A percentile compares a stretch with the other conserved stretches of the same genome.
phyloP scores from a whole-genome alignment of 1,140 invertebrate genomes.

The Parapsyche elsis region DNA sequence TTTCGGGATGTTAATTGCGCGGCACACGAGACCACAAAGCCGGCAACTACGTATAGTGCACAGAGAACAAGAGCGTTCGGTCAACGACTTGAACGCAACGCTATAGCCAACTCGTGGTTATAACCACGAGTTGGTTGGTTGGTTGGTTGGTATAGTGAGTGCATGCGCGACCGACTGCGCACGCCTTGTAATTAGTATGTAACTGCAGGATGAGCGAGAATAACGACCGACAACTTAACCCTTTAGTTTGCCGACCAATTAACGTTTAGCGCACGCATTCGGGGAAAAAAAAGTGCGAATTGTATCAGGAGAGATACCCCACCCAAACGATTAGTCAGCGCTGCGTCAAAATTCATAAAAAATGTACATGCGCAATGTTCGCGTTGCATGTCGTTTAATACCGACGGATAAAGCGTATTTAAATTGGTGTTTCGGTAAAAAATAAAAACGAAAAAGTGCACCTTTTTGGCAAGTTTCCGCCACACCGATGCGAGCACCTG shows the following conservation, averaged over 20 bases:
- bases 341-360: no score
- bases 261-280: neutral
- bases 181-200: constrained; percentile 37
- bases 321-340: no score
- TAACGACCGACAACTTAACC: neutral
- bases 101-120: no score
- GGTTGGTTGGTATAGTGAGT: neutral
- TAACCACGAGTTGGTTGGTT: neutral
- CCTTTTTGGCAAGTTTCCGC: no score
- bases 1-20: no score
- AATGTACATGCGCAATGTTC: no score
- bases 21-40: constrained; percentile 8
- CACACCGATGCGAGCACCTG: constrained; percentile 2
- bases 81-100: constrained; percentile 9
- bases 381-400: no score
- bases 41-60: neutral
- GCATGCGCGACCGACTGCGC: neutral
- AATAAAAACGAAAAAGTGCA: no score
- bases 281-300: no score
- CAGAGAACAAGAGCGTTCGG: neutral
- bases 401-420: no score
- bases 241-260: constrained; percentile 3
- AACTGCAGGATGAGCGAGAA: constrained; percentile 1
- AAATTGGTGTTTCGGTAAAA: no score
- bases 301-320: no score